Percentiles rank a stretch among this genome's conserved stretches.
These are phyloP conservation scores for Ceratitis capitata DNA, from an alignment of 1,140 invertebrate species.

Conservation along the genomic window DNA sequence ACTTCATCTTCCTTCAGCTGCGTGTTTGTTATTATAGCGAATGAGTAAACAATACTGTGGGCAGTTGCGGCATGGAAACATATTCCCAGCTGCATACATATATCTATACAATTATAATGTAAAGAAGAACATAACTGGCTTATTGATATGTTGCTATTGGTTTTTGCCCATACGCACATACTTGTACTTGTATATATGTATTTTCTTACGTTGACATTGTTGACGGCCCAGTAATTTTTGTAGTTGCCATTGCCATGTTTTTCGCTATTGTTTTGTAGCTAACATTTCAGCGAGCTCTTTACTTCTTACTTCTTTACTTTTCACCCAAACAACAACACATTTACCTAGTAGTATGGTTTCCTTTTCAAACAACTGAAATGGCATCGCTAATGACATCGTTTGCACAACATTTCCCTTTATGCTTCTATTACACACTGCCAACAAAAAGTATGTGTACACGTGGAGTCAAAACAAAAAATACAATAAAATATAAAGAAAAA, in stretches of 20 bases:
- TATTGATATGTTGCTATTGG: slow-evolving; percentile 1
- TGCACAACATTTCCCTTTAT: slow-evolving; percentile 4
- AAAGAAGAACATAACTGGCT: background rate
- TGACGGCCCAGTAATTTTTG: background rate
- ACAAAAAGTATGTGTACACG: background rate
- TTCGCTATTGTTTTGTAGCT: background rate
- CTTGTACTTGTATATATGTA: too few relatives aligned
- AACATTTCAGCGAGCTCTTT: background rate
- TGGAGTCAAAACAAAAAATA: background rate
- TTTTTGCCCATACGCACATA: too few relatives aligned
- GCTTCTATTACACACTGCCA: background rate
- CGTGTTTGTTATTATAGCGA: background rate
- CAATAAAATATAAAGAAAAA: background rate
- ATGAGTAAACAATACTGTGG: background rate
- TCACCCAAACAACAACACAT: too few relatives aligned
- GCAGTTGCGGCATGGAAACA: background rate
- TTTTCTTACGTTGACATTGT: background rate
- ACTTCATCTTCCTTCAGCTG: background rate
- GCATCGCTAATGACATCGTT: slow-evolving; percentile 1
- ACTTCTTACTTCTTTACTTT: background rate
- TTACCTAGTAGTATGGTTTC: too few relatives aligned
- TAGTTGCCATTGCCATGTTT: background rate
- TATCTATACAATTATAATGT: background rate
- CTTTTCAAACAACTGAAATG: background rate
- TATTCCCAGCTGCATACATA: background rate